Base-by-base conservation (phyloP, 1,140 invertebrate genomes). In the Copidosoma floridanum region DNA sequence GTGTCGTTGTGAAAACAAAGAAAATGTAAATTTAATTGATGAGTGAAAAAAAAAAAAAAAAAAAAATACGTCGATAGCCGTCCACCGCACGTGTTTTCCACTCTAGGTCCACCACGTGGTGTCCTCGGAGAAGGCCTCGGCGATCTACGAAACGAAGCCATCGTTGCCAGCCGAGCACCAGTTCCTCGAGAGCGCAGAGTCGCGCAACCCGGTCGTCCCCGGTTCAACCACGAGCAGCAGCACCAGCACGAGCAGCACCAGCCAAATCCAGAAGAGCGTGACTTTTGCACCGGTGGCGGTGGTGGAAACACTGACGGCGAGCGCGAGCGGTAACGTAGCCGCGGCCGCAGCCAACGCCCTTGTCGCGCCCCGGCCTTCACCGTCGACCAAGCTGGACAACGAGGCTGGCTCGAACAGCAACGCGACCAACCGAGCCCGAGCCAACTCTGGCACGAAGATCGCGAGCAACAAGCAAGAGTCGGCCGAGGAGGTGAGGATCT, bases 401-500 rank as follows among this genome's bases (percentile, higher is more conserved):
- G n/a, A n/a, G n/a, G 77, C 73, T 0, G 65, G 53, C 1, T n/a
- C 64, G 1, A 26, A 63, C 0, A 26, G 38, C 0, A 53, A 20
- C 21, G 14, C 40, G 12, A 8, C 29, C 24, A 35, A n/a, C 29
- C 68, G 74, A 7, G 72, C 74, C 1, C 71, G 69, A 3, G 64
- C 65, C 12, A 16, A n/a, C 8, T 57, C 64, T 0, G 44, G 58
- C 0, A 67, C 40, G 61, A 37, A 10, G 26, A 21, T 18, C 69
- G 68, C 14, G 54, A 65, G 63, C 6, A 16, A 46, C 6, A 16
- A 81, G 48, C 74, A 79, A 21, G 67, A 77, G 26, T 69, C 71
- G 16, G 74, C 85, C 68, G 84, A 85, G 65, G 88, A 89, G 54
- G 89, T 93, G 11, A 89, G 90, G 70, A 90, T 93, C 46, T 89